phyloP scores from a whole-genome alignment of 2,797 vertebrate species.

The Huso huso region DNA sequence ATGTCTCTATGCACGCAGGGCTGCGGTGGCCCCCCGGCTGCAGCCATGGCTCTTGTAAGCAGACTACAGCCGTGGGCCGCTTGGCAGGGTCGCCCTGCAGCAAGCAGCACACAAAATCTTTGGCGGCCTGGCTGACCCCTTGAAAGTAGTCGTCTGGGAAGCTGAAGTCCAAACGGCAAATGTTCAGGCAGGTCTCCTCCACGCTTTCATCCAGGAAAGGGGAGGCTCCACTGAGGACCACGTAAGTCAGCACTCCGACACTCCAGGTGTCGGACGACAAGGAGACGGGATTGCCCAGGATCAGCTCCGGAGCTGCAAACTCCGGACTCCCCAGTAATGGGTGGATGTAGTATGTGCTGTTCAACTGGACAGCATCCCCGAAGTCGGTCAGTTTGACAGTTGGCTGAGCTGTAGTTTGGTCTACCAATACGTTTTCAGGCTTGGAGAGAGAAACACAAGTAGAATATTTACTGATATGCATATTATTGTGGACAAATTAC shows the following conservation, averaged over 20 bases:
- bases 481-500: too few species aligned
- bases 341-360: slow-evolving; percentile 79
- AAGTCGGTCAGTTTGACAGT: slow-evolving; percentile 85
- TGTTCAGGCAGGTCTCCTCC: slow-evolving; percentile 96
- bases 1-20: slow-evolving; percentile 79
- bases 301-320: slow-evolving; percentile 91
- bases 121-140: slow-evolving; percentile 85
- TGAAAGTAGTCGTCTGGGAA: slow-evolving; percentile 95
- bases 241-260: slow-evolving; percentile 89
- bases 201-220: slow-evolving; percentile 95
- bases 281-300: slow-evolving; percentile 86
- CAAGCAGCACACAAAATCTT: slow-evolving; percentile 85
- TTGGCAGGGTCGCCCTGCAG: slow-evolving; percentile 75
- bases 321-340: slow-evolving; percentile 91
- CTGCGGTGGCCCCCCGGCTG: slow-evolving; percentile 57
- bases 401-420: slow-evolving; percentile 75
- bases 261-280: slow-evolving; percentile 92
- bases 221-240: slow-evolving; percentile 93
- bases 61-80: slow-evolving; percentile 75
- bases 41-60: slow-evolving; percentile 90
- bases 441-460: slow-evolving; percentile 41
- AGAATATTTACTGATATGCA: neutral
- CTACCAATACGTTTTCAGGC: slow-evolving; percentile 95
- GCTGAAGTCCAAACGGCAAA: slow-evolving; percentile 96
- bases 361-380: slow-evolving; percentile 87